Evolutionary conservation across 2,888 invertebrate genomes (phyloP).

Genomic region (Aphidoletes aphidimyza): DNA sequence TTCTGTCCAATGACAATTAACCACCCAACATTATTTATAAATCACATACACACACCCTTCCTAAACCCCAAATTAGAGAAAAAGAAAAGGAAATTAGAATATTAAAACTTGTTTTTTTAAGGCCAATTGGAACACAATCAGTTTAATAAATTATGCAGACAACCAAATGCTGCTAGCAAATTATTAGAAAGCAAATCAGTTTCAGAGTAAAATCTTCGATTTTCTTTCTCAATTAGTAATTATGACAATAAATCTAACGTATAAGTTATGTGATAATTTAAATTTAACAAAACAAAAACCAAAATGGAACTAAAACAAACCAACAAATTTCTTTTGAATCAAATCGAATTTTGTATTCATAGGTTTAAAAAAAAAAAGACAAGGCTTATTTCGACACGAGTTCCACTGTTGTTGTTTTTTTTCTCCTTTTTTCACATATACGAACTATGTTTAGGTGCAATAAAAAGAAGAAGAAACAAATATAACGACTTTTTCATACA

Average conservation of each 20-base stretch:
- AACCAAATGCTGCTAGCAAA: background rate
- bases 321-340: background rate
- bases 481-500: background rate
- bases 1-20: too few species aligned
- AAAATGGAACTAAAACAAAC: background rate
- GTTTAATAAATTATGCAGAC: slow-evolving; percentile 1
- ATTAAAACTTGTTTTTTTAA: too few species aligned
- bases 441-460: background rate
- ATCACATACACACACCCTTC: too few species aligned
- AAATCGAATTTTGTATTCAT: background rate
- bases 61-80: too few species aligned
- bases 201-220: background rate
- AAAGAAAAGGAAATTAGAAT: too few species aligned
- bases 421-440: background rate
- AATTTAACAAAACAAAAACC: too few species aligned
- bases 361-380: background rate
- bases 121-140: background rate
- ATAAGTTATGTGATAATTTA: slow-evolving; percentile 43
- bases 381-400: background rate
- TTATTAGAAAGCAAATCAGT: background rate
- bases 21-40: too few species aligned
- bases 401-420: background rate
- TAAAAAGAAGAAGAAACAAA: too few species aligned
- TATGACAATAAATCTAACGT: background rate
- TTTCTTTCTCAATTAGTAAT: slow-evolving; percentile 44